Conservation (phyloP, 1,140 invertebrate species). For the Hyphantria cunea region DNA sequence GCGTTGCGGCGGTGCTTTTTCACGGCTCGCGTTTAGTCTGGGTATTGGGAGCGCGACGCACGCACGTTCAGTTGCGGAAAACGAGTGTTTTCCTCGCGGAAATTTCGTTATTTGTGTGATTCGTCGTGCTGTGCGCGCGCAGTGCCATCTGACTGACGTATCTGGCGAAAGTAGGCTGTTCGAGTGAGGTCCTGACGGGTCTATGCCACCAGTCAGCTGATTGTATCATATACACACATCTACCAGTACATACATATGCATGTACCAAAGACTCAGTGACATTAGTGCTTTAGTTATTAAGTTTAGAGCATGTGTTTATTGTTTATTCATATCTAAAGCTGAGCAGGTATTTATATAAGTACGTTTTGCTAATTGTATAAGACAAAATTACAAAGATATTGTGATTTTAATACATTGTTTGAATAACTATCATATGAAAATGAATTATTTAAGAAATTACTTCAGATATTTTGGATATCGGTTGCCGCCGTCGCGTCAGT, state of each 20-base stretch:
- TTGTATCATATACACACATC: slow-evolving; percentile 31
- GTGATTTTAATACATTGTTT: too few species aligned
- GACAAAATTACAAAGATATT: too few species aligned
- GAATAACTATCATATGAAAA: too few species aligned
- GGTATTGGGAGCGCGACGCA: slow-evolving; percentile 76
- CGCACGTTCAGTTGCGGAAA: slow-evolving; percentile 78
- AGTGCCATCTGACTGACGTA: slow-evolving; percentile 42
- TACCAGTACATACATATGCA: slow-evolving; percentile 14
- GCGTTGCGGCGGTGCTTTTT: slow-evolving; percentile 80
- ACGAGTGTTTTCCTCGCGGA: slow-evolving; percentile 70
- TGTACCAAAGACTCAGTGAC: slow-evolving; percentile 11
- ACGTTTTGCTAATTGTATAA: not conserved
- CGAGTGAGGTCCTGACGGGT: slow-evolving; percentile 24
- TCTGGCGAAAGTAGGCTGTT: slow-evolving; percentile 12
- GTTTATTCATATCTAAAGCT: not conserved
- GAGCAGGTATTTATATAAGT: not conserved
- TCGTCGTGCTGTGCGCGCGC: slow-evolving; percentile 44
- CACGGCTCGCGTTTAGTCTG: slow-evolving; percentile 79
- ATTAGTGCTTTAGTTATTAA: slow-evolving; percentile 11
- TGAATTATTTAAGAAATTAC: too few species aligned
- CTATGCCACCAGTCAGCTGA: slow-evolving; percentile 45
- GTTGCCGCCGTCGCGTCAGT: too few species aligned
- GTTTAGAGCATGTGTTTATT: not conserved
- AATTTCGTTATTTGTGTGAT: slow-evolving; percentile 59
- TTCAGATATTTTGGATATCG: too few species aligned